Conservation (phyloP, 2,888 invertebrate genomes). For the Phlogophora meticulosa region DNA sequence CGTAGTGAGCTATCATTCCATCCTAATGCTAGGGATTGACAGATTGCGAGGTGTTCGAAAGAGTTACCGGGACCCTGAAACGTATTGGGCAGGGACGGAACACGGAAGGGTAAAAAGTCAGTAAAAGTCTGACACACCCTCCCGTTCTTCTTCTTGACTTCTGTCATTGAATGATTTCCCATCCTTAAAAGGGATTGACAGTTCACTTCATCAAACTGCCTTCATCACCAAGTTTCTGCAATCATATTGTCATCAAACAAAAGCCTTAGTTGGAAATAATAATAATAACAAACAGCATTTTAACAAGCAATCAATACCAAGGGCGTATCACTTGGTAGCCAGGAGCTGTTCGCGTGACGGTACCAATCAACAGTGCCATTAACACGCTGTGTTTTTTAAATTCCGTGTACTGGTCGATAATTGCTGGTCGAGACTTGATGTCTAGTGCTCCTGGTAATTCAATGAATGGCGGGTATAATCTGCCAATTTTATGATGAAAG, state of each 20-base stretch:
- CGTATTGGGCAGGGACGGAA: too few species aligned
- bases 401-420: constrained; percentile 38
- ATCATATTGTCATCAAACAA: constrained; percentile 7
- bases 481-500: neutral
- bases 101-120: too few species aligned
- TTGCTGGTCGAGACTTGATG: neutral
- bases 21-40: too few species aligned
- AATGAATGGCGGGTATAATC: neutral
- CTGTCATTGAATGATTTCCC: too few species aligned
- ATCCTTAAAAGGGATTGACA: too few species aligned
- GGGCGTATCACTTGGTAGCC: constrained; percentile 55
- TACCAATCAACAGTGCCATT: constrained; percentile 37
- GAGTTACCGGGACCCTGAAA: too few species aligned
- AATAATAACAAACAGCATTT: constrained; percentile 53
- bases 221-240: neutral
- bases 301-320: constrained; percentile 62
- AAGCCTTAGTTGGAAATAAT: constrained; percentile 18
- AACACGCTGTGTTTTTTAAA: constrained; percentile 35
- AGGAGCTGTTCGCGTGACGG: constrained; percentile 57
- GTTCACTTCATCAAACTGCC: neutral
- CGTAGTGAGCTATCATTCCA: too few species aligned
- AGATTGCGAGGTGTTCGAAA: too few species aligned
- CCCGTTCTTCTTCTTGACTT: too few species aligned
- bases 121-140: too few species aligned
- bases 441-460: constrained; percentile 9